These are phyloP conservation scores for Serranus cabrilla DNA, from an alignment of 2,797 vertebrate species.

Conservation along the genomic window DNA sequence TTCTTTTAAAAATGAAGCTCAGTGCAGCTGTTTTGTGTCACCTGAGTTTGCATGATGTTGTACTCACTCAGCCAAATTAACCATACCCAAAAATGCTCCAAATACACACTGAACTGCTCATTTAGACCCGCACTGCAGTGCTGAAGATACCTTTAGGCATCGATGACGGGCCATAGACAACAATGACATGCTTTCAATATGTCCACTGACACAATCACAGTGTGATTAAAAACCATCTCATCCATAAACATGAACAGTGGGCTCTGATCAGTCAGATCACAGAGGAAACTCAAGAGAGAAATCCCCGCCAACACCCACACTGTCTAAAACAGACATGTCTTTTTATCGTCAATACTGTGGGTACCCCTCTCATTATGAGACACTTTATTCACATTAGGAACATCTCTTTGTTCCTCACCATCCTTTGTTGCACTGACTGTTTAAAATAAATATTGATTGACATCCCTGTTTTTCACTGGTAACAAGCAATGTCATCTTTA, in stretches of 20 bases:
- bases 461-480: neutral
- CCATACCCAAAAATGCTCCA: conserved; percentile 2
- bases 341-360: conserved; percentile 48
- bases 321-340: conserved; percentile 47
- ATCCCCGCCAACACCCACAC: conserved; percentile 54
- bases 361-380: conserved; percentile 35
- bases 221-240: conserved; percentile 49
- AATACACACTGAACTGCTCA: conserved; percentile 6
- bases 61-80: neutral
- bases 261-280: conserved; percentile 68
- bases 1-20: neutral
- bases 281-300: conserved; percentile 58
- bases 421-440: conserved; percentile 13
- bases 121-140: neutral
- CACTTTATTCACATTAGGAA: conserved; percentile 36
- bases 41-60: neutral
- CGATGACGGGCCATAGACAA: conserved; percentile 16
- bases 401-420: conserved; percentile 25
- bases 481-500: neutral
- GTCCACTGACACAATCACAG: conserved; percentile 38
- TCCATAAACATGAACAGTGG: conserved; percentile 61
- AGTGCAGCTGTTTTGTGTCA: neutral
- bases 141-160: neutral
- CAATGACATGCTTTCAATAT: conserved; percentile 34
- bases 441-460: neutral